Evolutionary conservation across 35 echinoderm and acorn worm genomes (phyloP).

Genomic region (Lytechinus pictus): DNA sequence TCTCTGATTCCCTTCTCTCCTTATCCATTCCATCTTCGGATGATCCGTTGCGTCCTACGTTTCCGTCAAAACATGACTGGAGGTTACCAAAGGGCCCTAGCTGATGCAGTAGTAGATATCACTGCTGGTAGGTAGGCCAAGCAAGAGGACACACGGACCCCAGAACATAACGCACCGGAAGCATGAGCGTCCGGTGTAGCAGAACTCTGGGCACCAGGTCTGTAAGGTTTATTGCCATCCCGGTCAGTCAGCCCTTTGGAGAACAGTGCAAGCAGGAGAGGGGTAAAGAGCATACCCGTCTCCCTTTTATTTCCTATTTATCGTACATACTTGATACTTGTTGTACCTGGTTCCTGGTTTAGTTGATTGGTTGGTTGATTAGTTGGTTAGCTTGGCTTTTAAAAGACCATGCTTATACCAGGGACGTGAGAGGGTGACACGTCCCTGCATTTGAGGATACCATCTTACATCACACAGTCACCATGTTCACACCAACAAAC

Average conservation of each 20-base stretch:
- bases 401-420: no score
- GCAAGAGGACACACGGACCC: not conserved
- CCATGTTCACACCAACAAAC: no score
- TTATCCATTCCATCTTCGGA: not conserved
- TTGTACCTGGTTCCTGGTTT: no score
- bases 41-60: not conserved
- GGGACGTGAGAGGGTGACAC: no score
- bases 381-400: no score
- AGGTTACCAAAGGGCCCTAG: not conserved
- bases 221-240: not conserved
- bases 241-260: not conserved
- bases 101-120: not conserved
- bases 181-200: not conserved
- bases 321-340: no score
- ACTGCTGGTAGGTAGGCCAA: not conserved
- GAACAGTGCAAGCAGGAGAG: not conserved
- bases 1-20: slow-evolving; percentile 15
- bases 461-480: no score
- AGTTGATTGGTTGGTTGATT: no score
- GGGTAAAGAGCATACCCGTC: not conserved
- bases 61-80: not conserved
- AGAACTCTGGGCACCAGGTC: not conserved
- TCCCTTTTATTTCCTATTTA: not conserved
- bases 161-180: not conserved
- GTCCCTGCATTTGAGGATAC: no score